Percentiles rank a stretch among this genome's conserved stretches.
phyloP scores from a whole-genome alignment of 2,888 invertebrate species.

The Xestia ashworthii region DNA sequence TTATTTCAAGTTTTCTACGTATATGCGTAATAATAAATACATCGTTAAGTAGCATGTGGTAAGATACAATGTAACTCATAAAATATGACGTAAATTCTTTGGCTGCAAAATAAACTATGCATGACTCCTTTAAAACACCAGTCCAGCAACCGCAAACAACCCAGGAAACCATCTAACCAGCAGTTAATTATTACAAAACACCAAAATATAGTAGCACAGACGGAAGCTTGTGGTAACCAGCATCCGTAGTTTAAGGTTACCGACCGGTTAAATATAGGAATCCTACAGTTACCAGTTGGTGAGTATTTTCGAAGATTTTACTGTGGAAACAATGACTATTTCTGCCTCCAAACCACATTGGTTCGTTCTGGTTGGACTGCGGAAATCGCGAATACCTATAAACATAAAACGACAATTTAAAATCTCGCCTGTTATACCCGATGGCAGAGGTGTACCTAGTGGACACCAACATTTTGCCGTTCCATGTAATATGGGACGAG shows the following conservation, averaged over 20 bases:
- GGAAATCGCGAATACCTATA: neutral
- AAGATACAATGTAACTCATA: neutral
- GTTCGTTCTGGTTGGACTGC: neutral
- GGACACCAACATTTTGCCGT: neutral
- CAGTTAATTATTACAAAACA: constrained; percentile 40
- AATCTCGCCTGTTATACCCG: neutral
- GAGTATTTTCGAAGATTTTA: neutral
- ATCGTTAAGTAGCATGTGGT: neutral
- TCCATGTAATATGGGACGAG: neutral
- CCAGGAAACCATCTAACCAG: constrained; percentile 49
- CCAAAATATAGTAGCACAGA: constrained; percentile 41
- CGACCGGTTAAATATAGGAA: constrained; percentile 20
- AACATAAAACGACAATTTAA: neutral
- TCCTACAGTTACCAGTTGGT: constrained; percentile 11
- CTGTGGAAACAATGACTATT: constrained; percentile 5
- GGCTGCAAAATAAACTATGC: neutral
- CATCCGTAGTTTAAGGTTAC: constrained; percentile 47
- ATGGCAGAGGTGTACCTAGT: neutral
- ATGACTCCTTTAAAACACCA: constrained; percentile 32
- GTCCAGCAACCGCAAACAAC: constrained; percentile 26
- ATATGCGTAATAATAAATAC: neutral
- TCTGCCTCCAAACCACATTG: neutral
- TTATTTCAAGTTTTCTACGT: neutral
- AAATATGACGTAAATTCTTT: neutral
- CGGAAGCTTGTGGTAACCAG: constrained; percentile 52